Base-by-base conservation (phyloP, 2,888 invertebrate species). In the Himalopsyche kuldschensis region DNA sequence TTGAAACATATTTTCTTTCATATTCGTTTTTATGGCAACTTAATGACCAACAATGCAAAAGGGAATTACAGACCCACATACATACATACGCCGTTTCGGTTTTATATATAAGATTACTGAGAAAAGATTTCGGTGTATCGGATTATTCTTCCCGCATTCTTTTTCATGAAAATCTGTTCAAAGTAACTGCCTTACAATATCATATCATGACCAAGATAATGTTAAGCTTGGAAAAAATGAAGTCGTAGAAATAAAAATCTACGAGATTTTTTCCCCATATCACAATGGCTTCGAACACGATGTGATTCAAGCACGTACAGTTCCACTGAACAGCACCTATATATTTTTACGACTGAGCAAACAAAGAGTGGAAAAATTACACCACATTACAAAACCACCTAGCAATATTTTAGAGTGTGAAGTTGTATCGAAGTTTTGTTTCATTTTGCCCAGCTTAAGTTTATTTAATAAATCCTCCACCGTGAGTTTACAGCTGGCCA, bases 281-380 rank as follows among this genome's bases (percentile, higher is more conserved):
- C 69, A 30, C 69, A 69, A 69, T 69, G 30, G 69, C 27, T 69
- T 69, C 69, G 30, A 41, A 76, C 17, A 32, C 76, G 35, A 75
- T 75, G 32, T 75, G 75, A 46, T 81, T 81, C 81, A 75, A 55
- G 81, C 81, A 81, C 81, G 81, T 81, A 81, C 81, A 35, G n/a
- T 76, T 48, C 31, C 77, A 55, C 48, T 46, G 47, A 81, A 76
- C 81, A 77, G 55, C 81, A 48, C 81, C 77, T 77, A 81, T 81
- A 81, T 77, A 81, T 55, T 81, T 81, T 81, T 81, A 81, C 77
- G 81, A 81, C 48, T 55, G 81, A 77, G 77, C 77, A 81, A 76
- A 77, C 76, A 81, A 81, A 55, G 48, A 47, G 31, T 46, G 35
- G 81, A 77, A 81, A 81, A 81, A 81, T 81, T 81, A 81, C 81